Percentiles rank a stretch among this genome's conserved stretches.
Evolutionary conservation across 2,888 invertebrate species (phyloP).

Genomic region (Patella caerulea): DNA sequence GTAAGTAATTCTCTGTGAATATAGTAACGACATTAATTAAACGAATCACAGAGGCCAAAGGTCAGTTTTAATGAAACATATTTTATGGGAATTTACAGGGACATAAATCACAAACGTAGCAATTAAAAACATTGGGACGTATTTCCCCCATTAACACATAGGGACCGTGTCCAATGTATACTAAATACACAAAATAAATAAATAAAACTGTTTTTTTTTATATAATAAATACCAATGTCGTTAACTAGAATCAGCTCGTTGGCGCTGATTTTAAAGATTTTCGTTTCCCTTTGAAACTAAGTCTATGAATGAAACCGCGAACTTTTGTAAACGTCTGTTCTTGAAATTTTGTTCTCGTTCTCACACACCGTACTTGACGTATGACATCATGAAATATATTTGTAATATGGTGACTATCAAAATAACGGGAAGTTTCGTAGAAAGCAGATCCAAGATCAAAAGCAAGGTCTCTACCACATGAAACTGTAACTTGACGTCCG

Average conservation of each 20-base stretch:
- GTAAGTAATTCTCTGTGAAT: too few species aligned
- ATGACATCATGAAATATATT: constrained; percentile 37
- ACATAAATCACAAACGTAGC: too few species aligned
- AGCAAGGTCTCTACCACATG: constrained; percentile 32
- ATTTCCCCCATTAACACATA: too few species aligned
- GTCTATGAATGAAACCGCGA: constrained; percentile 27
- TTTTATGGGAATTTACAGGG: too few species aligned
- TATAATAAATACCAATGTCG: too few species aligned
- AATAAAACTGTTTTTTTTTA: too few species aligned
- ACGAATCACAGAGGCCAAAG: too few species aligned
- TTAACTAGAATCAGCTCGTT: constrained; percentile 17
- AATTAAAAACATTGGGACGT: too few species aligned
- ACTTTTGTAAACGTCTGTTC: constrained; percentile 23
- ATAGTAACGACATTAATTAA: too few species aligned
- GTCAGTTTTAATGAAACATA: too few species aligned
- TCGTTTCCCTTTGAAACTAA: constrained; percentile 24
- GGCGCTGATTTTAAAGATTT: constrained; percentile 20
- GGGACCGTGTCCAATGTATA: too few species aligned
- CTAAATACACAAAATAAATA: too few species aligned
- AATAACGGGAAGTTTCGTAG: constrained; percentile 34
- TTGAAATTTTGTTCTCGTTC: constrained; percentile 16
- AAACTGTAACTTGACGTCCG: constrained; percentile 22
- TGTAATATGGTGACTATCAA: constrained; percentile 25
- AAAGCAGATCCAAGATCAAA: constrained; percentile 35
- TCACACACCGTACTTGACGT: constrained; percentile 35